These are phyloP conservation scores for Steinernema feltiae DNA, from an alignment of 1,140 invertebrate genomes.

Conservation along the genomic window DNA sequence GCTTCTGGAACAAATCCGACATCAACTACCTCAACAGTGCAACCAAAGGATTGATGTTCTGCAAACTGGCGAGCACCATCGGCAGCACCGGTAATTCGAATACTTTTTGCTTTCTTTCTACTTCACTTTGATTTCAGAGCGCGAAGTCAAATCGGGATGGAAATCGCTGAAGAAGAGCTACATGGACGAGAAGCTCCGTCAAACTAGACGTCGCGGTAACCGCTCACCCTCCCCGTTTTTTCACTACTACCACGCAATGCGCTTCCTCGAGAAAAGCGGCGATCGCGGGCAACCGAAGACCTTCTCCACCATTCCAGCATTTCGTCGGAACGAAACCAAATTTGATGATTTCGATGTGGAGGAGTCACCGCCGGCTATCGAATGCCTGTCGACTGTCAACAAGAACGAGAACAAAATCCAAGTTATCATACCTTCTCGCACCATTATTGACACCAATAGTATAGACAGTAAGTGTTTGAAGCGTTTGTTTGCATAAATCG, in stretches of 20 bases:
- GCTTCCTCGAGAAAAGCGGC: background rate
- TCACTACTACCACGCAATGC: background rate
- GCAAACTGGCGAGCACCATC: background rate
- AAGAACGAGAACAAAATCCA: background rate
- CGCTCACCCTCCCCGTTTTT: background rate
- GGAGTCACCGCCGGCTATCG: background rate
- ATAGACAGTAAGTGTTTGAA: background rate
- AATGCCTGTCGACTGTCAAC: background rate
- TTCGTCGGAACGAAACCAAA: background rate
- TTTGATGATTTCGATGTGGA: background rate
- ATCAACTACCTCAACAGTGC: conserved; percentile 6
- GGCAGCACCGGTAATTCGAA: background rate
- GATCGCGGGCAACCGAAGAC: background rate
- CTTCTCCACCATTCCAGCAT: background rate
- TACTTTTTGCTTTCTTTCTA: background rate
- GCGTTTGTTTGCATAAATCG: background rate
- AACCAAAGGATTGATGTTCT: background rate
- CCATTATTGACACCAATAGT: background rate
- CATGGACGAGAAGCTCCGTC: background rate
- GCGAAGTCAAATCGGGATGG: background rate
- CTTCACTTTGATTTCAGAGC: background rate
- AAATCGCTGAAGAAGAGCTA: conserved; percentile 11
- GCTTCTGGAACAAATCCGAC: background rate
- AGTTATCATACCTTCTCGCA: background rate
- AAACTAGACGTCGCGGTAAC: background rate